Base-by-base conservation (phyloP, 1,140 invertebrate species). In the Drosophila persimilis region DNA sequence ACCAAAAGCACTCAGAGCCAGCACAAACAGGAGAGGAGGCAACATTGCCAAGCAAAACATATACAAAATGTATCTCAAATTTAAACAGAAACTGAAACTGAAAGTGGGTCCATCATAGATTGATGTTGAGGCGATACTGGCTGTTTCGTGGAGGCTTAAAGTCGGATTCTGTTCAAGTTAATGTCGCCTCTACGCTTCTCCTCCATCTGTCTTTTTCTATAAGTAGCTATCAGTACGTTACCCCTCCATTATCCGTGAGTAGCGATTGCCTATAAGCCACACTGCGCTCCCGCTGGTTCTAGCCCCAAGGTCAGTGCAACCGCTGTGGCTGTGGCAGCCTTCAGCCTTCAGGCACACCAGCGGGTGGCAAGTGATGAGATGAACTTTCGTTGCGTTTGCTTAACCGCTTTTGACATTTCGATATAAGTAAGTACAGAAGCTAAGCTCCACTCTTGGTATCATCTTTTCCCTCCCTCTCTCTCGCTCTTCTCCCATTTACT, bases 221-320 rank as follows among this genome's bases (percentile, higher is more conserved):
- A 6, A 55, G 20, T 41, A 20, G 22, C 47, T 20, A 39, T 39
- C 20, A 5, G 4, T 26, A 6, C 41, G 11, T 17, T 45, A 11
- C 31, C 60, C 13, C 1, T 6, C 39, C 58, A 26, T 44, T 51
- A 48, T 50, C 31, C 31, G 50, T 35, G 6, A 31, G 39, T 26
- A 24, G 13, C 31, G 44, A 45, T 55, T 67, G 11, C 11, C 35
- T 43, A 17, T 41, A 51, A 26, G 65, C 62, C 35, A 20, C 41
- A n/a, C 31, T 50, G 11, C 17, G 24, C 51, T 43, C 64, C 66
- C 63, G 52, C 63, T 47, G 63, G 35, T 57, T 50, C 20, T 11
- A 47, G 64, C 66, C 39, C 15, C 66, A 69, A 69, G 66, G 66
- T 69, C 66, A 52, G 20, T 69, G 66, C 66, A 69, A 26, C 5